These are phyloP conservation scores for Aleadryas rufinucha DNA, from an alignment of 2,113 vertebrate species.

Conservation along the genomic window DNA sequence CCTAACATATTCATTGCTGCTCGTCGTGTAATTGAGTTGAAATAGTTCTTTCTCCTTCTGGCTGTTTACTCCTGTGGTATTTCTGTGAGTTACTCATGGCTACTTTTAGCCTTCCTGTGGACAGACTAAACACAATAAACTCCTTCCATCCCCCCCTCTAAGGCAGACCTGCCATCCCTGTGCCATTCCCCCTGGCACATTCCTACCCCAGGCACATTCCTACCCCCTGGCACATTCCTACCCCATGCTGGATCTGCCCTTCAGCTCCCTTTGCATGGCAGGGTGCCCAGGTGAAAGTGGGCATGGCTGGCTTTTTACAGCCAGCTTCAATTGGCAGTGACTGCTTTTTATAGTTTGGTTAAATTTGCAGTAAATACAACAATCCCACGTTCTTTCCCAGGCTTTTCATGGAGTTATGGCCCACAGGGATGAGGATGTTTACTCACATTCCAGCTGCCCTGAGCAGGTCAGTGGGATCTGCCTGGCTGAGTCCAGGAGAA, in stretches of 20 bases:
- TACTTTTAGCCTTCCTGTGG: background rate
- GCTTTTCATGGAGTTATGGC: background rate
- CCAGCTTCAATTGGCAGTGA: background rate
- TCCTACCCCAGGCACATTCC: too few relatives aligned
- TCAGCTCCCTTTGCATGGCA: background rate
- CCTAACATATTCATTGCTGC: background rate
- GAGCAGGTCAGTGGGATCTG: background rate
- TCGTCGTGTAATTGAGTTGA: background rate
- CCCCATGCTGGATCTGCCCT: background rate
- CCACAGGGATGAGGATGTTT: background rate
- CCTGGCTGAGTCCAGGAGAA: background rate
- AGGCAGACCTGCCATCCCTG: background rate
- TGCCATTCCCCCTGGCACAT: background rate
- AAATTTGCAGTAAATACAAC: background rate
- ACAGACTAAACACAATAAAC: background rate
- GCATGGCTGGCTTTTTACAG: background rate
- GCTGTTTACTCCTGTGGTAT: background rate
- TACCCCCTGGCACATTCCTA: background rate
- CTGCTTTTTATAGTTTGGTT: background rate
- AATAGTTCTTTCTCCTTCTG: background rate
- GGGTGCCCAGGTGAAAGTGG: background rate
- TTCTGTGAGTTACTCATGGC: background rate
- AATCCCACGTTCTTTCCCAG: background rate
- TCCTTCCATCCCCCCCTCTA: background rate
- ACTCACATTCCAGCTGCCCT: background rate